Percentiles rank a stretch among this genome's conserved stretches.
Conservation (phyloP, 2,797 vertebrate genomes). For the Scolopax bukidnonensis region DNA sequence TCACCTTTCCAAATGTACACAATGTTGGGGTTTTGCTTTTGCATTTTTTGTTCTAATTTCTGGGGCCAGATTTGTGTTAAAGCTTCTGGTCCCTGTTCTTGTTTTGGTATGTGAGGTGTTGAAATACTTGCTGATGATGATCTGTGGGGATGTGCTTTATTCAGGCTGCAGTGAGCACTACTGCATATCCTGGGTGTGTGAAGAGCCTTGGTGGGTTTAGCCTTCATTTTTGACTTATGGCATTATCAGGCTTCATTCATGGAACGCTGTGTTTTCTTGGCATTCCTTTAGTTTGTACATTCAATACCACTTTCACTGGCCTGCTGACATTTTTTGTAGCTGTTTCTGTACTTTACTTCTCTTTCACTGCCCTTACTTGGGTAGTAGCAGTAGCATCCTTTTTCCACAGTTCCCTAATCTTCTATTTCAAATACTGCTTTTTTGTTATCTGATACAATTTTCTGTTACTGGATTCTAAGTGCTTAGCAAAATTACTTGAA, state of each 20-base stretch:
- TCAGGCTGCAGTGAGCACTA: neutral
- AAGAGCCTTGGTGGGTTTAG: neutral
- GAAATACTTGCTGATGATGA: neutral
- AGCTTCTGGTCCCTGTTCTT: neutral
- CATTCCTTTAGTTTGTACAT: neutral
- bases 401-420: neutral
- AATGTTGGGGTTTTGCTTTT: neutral
- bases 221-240: neutral
- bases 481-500: neutral
- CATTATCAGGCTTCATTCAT: neutral
- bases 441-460: neutral
- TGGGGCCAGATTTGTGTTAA: neutral
- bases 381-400: neutral
- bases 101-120: neutral
- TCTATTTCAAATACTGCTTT: neutral
- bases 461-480: neutral
- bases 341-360: neutral
- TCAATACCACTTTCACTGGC: neutral
- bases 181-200: neutral
- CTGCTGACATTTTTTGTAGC: neutral
- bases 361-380: neutral
- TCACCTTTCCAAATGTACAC: neutral
- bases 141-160: neutral
- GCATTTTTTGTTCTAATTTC: neutral
- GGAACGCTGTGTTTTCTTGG: fast-evolving